Evolutionary conservation across 2,797 vertebrate species (phyloP), one percentile per base, ranked within the genome.

Genomic region (Gymnodraco acuticeps): DNA sequence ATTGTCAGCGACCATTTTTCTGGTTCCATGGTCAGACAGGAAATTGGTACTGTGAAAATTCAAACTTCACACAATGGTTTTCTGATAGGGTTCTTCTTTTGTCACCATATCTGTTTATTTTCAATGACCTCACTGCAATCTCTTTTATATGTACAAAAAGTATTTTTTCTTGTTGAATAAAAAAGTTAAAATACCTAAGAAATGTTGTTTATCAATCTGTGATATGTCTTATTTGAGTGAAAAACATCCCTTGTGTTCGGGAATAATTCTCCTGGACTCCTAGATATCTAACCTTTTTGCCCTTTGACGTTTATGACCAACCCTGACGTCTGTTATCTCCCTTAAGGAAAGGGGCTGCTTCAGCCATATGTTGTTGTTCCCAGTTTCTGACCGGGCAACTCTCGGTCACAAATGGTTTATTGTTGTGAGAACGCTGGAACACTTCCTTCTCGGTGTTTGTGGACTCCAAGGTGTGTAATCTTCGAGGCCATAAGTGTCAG

Each of bases 121-220:
- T 38, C 43, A 38, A 48, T 31, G 0, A 46, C 52, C 27, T 27
- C 27, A 27, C n/a, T 56, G 23, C 16, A n/a, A 42, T 50, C n/a
- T 27, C 27, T 27, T 47, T 46, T 65, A 64, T 54, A 52, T 73
- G 16, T 79, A 66, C 75, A 10, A 73, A 50, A 70, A 11, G 31
- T 33, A 14, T 38, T 43, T 33, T 59, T 55, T 70, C 5, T 78
- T 69, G 27, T 69, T 77, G 42, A 78, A 73, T 84, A 73, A 77
- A 75, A 75, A 64, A 70, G 11, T 0, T 13, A 27, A 50, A 19
- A 16, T 5, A 53, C 12, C 55, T 16, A 62, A 8, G n/a, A 54
- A 20, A 51, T 12, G 7, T 61, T 38, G 6, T 38, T 38, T 38
- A 9, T 38, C 6, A 42, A 38, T 12, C 10, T 60, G 27, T 12